phyloP scores from a whole-genome alignment of 2,797 vertebrate genomes.

The Peromyscus nudipes region DNA sequence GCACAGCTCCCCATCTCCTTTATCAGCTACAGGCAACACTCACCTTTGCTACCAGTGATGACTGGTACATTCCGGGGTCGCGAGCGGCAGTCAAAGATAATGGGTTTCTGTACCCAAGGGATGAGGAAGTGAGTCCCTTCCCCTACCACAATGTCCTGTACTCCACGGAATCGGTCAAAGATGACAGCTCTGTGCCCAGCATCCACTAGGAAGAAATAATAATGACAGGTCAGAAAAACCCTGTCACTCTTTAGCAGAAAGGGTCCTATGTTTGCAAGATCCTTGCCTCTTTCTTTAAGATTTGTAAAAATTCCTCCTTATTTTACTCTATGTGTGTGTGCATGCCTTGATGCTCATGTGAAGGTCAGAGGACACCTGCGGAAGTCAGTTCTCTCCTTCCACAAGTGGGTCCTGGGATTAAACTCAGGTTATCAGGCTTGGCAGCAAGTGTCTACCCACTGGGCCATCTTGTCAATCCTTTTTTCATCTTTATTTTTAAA shows the following conservation, averaged over 20 bases:
- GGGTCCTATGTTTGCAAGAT: background rate
- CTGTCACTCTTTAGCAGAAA: background rate
- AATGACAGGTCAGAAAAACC: background rate
- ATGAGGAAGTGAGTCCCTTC: too few relatives aligned
- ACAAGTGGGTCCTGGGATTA: background rate
- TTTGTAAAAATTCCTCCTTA: background rate
- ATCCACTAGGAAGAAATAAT: conserved; percentile 91
- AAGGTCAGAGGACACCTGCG: background rate
- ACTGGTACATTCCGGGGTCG: conserved; percentile 97
- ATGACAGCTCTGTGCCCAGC: conserved; percentile 97
- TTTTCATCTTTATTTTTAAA: background rate
- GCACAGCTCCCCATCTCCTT: background rate
- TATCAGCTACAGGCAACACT: background rate
- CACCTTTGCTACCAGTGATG: conserved; percentile 99
- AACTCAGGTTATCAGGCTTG: background rate
- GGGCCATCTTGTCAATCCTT: background rate
- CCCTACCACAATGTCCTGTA: too few relatives aligned
- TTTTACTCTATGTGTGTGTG: background rate
- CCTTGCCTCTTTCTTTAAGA: background rate
- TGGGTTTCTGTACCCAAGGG: too few relatives aligned
- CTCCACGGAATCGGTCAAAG: too few relatives aligned
- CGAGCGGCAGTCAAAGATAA: too few relatives aligned
- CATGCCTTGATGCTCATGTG: background rate
- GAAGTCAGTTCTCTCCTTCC: background rate
- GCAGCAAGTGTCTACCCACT: background rate